Conservation (phyloP, 2,113 vertebrate species). For the Salvelinus alpinus region DNA sequence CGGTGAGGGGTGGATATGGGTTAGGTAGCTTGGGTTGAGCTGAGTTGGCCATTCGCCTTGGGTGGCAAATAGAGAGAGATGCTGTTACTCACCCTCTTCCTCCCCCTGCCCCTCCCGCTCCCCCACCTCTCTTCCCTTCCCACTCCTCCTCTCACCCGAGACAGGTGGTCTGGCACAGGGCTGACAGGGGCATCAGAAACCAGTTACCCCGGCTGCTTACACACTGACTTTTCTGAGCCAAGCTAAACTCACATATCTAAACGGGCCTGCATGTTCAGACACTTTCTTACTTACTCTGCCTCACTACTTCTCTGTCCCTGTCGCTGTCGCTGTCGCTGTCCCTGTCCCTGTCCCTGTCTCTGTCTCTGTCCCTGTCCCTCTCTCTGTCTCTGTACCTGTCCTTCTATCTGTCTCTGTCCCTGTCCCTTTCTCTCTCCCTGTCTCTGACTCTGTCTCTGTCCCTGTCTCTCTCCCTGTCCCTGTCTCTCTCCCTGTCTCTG, state of each 20-base stretch:
- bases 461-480: not conserved
- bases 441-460: not conserved
- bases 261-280: conserved; percentile 45
- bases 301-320: not conserved
- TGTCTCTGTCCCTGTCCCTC: too few relatives aligned
- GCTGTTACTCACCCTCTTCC: conserved; percentile 24
- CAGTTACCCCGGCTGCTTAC: conserved; percentile 77
- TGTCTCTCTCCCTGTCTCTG: not conserved
- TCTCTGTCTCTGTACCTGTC: too few relatives aligned
- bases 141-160: conserved; percentile 21
- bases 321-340: not conserved
- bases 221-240: conserved; percentile 71
- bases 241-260: conserved; percentile 77
- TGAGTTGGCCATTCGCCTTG: conserved; percentile 28
- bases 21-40: conserved; percentile 2
- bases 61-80: conserved; percentile 49
- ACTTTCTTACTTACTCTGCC: not conserved
- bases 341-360: not conserved
- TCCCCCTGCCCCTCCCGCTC: not conserved
- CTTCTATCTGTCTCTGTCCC: not conserved
- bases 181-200: conserved; percentile 79
- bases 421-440: not conserved
- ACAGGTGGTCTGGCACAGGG: conserved; percentile 81
- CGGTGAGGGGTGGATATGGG: not conserved
- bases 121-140: not conserved